Base-by-base conservation (phyloP, 2,888 invertebrate genomes). In the Strigamia transsilvanica region DNA sequence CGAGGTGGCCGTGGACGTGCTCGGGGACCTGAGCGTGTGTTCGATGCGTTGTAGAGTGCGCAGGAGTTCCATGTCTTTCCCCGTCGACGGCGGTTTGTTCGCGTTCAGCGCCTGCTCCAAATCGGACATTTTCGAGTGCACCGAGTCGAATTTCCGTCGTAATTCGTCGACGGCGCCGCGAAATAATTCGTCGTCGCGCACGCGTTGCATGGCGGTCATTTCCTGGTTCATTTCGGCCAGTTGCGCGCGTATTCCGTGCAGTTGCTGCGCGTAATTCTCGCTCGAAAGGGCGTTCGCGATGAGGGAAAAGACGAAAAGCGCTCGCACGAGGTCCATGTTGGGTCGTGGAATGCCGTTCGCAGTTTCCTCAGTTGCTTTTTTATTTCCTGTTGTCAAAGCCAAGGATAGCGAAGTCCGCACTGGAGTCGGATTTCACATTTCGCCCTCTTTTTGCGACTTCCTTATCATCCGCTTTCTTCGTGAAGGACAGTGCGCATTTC, bases 321-420 rank as follows among this genome's bases (percentile, higher is more conserved):
- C 15, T 7, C 23, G 27, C 10, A 66, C 23, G 6, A 23, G 66
- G 3, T 10, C 4, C 66, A 66, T 66, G 23, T 66, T 66, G n/a
- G 66, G 7, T 27, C 23, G 23, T 27, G 27, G 66, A n/a, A n/a
- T n/a, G n/a, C n/a, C 12, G 4, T 23, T 15, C 23, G 27, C 9
- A 3, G 66, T 7, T 12, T 13, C 27, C 27, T 23, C 66, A 3
- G 2, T 66, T 66, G 21, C 10, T 7, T 27, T 32, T 66, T 66
- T 51, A 51, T 51, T 66, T 66, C 2, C 12, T 66, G 7, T 66
- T 66, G 66, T 66, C 66, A 66, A 66, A 66, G 66, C 66, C 66
- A 66, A 66, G 66, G 66, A 66, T 66, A 66, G 66, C 66, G 66
- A 66, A 66, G 66, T 66, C 66, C 66, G 66, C 27, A 27, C 66